Evolutionary conservation across 2,797 vertebrate species (phyloP), one percentile per base, ranked within the genome.

Genomic region (Prionace glauca): DNA sequence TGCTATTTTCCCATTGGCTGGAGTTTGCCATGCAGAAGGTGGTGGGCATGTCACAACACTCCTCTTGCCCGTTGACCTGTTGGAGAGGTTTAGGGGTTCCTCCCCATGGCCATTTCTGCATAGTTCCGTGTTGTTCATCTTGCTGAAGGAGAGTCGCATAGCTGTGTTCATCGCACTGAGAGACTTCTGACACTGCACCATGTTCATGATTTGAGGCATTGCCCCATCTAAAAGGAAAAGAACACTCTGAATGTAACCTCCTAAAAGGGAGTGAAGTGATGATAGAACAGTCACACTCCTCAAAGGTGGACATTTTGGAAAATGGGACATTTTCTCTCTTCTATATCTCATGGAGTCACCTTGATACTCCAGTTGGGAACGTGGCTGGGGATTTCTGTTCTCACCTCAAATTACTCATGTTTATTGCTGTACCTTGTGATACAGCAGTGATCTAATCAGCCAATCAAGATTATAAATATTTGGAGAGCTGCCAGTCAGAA

Each of bases 1-100:
- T 97, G 98, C 97, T 3, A 99, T 98, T 96, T 97, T 98, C 86
- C 98, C 98, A 0, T 97, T 97, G 0, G 97, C 97, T 95, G 97
- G 97, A n/a, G 96, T 96, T 0, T 96, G 50, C 0, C 93, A 96
- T 84, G 95, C 0, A 9, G 45, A 12, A 74, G 96, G 96, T 95
- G 95, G 96, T 0, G 96, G 96, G 96, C 95, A 96, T 95, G 96
- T 29, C 29, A 96, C 96, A 81, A 96, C 95, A 14, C 96, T 45
- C 81, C 96, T 95, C 94, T 96, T 11, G 0, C 95, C 77, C 77
- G 96, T 96, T 0, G 8, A 50, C 96, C 97, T 96, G 92, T 71
- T 97, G 96, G 98, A 97, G 95, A 98, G 97, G 96, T 97, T 98
- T 72, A 98, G 97, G 0, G 98, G 98, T 96, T 98, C 97, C 1